Evolutionary conservation across 1,140 invertebrate genomes (phyloP).

Genomic region (Magallana ariakensis): DNA sequence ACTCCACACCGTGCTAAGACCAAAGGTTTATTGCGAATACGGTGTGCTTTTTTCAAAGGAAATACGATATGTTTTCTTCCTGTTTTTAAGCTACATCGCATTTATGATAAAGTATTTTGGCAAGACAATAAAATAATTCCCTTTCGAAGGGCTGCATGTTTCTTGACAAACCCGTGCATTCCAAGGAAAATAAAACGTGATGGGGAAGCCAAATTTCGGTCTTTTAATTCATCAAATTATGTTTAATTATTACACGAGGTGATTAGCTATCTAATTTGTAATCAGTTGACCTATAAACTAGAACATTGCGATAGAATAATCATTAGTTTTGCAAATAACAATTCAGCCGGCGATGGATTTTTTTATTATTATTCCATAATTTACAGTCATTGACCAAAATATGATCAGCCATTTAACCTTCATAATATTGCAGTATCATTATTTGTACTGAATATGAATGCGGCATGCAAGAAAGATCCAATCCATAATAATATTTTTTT

Average conservation of each 20-base stretch:
- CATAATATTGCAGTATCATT: conserved; percentile 8
- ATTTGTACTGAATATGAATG: neutral
- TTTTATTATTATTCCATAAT: neutral
- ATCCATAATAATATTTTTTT: no score
- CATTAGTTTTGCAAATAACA: neutral
- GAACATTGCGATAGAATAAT: neutral
- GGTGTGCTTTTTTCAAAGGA: neutral
- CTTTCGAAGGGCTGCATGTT: no score
- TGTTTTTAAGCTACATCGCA: no score
- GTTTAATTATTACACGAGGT: neutral
- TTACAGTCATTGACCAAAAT: conserved; percentile 7
- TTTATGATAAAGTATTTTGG: no score
- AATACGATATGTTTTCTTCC: no score
- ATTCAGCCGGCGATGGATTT: neutral
- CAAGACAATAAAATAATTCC: no score
- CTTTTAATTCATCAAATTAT: neutral
- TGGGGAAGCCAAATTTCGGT: neutral
- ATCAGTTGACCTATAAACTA: neutral
- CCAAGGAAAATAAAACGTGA: no score
- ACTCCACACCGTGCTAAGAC: neutral
- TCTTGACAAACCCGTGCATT: no score
- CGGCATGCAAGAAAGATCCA: no score
- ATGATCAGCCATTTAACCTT: conserved; percentile 18
- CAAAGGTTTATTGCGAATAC: neutral
- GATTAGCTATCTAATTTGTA: neutral